Percentiles rank a stretch among this genome's conserved stretches.
phyloP scores from a whole-genome alignment of 2,797 vertebrate genomes.

The Octomys mimax region DNA sequence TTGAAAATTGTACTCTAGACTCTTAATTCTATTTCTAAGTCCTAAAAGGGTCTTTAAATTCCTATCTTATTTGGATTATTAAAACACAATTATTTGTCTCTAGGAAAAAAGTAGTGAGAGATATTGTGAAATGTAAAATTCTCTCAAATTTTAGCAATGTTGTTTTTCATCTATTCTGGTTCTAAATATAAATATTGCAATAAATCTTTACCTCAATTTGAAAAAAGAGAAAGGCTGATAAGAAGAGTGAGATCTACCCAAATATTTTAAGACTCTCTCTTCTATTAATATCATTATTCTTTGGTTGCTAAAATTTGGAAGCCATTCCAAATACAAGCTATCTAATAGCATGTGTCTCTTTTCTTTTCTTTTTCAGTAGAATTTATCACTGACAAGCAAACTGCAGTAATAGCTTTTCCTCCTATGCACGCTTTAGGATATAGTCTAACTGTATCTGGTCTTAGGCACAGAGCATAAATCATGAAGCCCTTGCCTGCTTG shows the following conservation, averaged over 20 bases:
- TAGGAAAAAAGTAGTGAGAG: not conserved
- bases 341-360: constrained; percentile 50
- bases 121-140: not conserved
- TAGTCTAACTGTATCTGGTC: constrained; percentile 75
- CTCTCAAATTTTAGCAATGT: constrained; percentile 6
- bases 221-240: constrained; percentile 37
- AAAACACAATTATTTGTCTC: constrained; percentile 56
- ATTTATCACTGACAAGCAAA: constrained; percentile 72
- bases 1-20: constrained; percentile 20
- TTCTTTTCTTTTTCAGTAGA: constrained; percentile 34
- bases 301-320: constrained; percentile 53
- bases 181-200: constrained; percentile 51
- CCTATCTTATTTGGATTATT: constrained; percentile 27
- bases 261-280: constrained; percentile 16
- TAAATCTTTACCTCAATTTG: constrained; percentile 40
- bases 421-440: constrained; percentile 17
- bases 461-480: constrained; percentile 83
- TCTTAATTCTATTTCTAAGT: constrained; percentile 51
- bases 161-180: constrained; percentile 52
- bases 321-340: constrained; percentile 47
- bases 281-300: constrained; percentile 61
- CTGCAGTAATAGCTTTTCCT: constrained; percentile 67
- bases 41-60: not conserved
- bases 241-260: not conserved
- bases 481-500: constrained; percentile 77